Evolutionary conservation across 30 jellyfish, hydroid and myxozoan genomes (phyloP), one percentile per base, ranked within the genome.

Genomic region (Clytia hemisphaerica): DNA sequence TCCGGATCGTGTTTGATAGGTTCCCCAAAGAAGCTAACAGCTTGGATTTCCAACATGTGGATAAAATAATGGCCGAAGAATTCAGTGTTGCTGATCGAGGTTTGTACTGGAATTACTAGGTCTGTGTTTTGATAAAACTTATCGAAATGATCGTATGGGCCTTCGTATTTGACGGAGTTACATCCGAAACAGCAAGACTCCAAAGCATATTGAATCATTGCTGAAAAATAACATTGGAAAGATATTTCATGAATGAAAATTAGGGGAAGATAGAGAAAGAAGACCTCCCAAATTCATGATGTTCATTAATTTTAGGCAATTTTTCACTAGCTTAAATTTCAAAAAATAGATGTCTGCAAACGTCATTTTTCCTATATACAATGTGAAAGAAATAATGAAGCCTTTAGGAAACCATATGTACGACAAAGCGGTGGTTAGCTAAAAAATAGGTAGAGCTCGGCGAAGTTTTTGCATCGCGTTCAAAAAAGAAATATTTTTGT

Each of bases 161-260:
- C 94, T 73, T 51, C 76, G 80, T 71, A 83, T 6, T 32, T 72
- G 25, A 83, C 19, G 24, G 73, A 57, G 69, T 73, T 75, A 58
- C 94, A 83, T 4, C 94, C 94, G 21, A 73, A 83, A 58, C 94
- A 83, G 63, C 94, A 83, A 12, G 89, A 58, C 4, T 83, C 72
- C 55, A 83, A 66, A 50, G 78, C 78, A 2, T 76, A 55, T 1
- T 84, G 83, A 2, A 83, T 66, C 83, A 83, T 83, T 26, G 55
- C 94, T 83, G 72, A 16, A 73, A 80, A 37, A 34, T 18, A 42
- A 37, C 25, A 26, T 22, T 16, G 10, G 24, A 22, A 51, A 14
- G 14, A 14, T 0, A 14, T 24, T 22, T 12, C 9, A 14, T 51
- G 66, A 51, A 14, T 51, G 1, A 14, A n/a, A n/a, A n/a, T n/a